Evolutionary conservation across 2,113 vertebrate species (phyloP).

Genomic region (Pelusios castaneus): DNA sequence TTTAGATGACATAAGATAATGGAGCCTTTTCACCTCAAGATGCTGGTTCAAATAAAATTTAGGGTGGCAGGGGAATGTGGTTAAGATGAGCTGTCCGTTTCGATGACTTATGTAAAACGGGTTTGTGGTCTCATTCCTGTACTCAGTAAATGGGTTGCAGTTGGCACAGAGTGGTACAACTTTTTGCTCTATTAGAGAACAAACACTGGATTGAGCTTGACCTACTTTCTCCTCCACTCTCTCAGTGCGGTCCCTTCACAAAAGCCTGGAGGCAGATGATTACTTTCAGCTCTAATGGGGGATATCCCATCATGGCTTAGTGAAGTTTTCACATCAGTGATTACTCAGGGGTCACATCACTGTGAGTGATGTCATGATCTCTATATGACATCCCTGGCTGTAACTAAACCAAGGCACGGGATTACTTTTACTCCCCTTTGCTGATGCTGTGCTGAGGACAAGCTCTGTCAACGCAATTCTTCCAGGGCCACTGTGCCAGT

Average conservation of each 20-base stretch:
- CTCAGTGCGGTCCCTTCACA: background rate
- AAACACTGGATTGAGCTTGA: background rate
- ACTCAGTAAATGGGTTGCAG: background rate
- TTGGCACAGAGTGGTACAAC: background rate
- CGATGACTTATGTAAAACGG: background rate
- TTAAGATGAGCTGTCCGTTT: background rate
- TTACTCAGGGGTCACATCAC: background rate
- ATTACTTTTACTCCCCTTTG: background rate
- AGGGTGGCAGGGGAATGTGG: background rate
- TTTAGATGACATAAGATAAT: background rate
- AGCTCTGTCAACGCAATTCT: background rate
- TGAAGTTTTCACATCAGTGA: background rate
- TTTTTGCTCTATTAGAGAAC: background rate
- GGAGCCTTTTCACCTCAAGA: background rate
- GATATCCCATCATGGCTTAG: background rate
- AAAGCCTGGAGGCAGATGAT: background rate
- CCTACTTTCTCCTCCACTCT: background rate
- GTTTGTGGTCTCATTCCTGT: background rate
- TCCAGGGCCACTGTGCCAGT: background rate
- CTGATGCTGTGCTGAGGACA: background rate
- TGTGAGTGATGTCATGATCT: background rate
- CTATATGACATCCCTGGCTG: background rate
- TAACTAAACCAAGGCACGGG: background rate
- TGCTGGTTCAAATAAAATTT: background rate
- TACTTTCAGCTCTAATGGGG: background rate